Percentiles rank a stretch among this genome's conserved stretches.
These are phyloP conservation scores for Harpia harpyja DNA, from an alignment of 2,797 vertebrate genomes.

Conservation along the genomic window DNA sequence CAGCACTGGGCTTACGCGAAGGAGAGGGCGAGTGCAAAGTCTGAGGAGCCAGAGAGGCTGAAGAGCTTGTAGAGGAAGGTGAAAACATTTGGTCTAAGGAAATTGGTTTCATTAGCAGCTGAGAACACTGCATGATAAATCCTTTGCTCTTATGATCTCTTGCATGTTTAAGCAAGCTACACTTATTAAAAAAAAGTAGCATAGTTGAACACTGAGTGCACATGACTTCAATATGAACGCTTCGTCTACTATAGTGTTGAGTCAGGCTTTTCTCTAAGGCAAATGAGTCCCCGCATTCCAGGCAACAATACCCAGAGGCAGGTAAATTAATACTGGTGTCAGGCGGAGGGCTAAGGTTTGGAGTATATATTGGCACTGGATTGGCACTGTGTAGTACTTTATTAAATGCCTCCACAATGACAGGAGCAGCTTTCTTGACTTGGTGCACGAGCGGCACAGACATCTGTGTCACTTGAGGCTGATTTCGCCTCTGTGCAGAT, in stretches of 20 bases:
- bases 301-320: slow-evolving; percentile 87
- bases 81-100: slow-evolving; percentile 89
- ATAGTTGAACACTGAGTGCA: slow-evolving; percentile 90
- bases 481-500: slow-evolving; percentile 75
- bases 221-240: slow-evolving; percentile 93
- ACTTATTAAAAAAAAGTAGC: slow-evolving; percentile 95
- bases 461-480: slow-evolving; percentile 76
- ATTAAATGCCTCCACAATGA: slow-evolving; percentile 85
- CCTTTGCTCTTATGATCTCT: slow-evolving; percentile 93
- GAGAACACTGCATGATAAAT: slow-evolving; percentile 94
- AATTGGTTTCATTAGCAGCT: slow-evolving; percentile 93
- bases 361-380: slow-evolving; percentile 90
- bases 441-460: slow-evolving; percentile 94
- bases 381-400: slow-evolving; percentile 89
- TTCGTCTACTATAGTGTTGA: slow-evolving; percentile 88
- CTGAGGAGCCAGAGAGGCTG: slow-evolving; percentile 19
- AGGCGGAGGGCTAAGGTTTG: slow-evolving; percentile 88
- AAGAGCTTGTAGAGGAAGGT: slow-evolving; percentile 65
- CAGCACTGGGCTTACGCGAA: slow-evolving; percentile 23
- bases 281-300: slow-evolving; percentile 95
- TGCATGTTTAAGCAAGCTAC: slow-evolving; percentile 91
- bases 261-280: slow-evolving; percentile 90
- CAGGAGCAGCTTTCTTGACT: slow-evolving; percentile 82
- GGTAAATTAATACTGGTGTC: slow-evolving; percentile 87
- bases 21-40: slow-evolving; percentile 19